Evolutionary conservation across 2,113 vertebrate genomes (phyloP).

Genomic region (Hystrix brachyura): DNA sequence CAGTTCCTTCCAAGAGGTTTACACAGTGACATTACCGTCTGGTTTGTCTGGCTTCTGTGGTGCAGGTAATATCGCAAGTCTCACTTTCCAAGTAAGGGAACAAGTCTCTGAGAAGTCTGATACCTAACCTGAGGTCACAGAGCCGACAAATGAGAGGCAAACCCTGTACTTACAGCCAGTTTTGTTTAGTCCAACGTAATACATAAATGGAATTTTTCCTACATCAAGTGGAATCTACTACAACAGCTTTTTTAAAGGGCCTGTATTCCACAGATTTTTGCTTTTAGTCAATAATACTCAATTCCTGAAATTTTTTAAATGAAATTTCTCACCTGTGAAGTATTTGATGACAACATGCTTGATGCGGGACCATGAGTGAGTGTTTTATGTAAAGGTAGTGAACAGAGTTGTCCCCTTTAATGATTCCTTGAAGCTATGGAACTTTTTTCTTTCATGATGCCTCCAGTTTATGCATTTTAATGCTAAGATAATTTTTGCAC

Average conservation of each 20-base stretch:
- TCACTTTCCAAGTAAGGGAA: not conserved
- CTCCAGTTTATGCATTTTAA: conserved; percentile 52
- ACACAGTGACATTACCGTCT: not conserved
- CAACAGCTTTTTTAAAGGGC: not conserved
- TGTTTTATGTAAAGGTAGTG: not conserved
- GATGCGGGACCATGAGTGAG: not conserved
- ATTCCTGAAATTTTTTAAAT: not conserved
- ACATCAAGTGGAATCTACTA: not conserved
- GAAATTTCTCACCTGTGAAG: not conserved
- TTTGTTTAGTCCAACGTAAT: not conserved
- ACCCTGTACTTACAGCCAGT: not conserved
- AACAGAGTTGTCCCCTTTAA: not conserved
- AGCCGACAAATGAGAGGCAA: not conserved
- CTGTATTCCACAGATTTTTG: not conserved
- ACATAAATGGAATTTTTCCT: not conserved
- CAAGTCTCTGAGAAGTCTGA: not conserved
- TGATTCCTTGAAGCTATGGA: conserved; percentile 24
- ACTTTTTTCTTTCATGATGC: conserved; percentile 11
- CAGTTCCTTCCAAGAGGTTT: not conserved
- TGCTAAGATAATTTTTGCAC: conserved; percentile 48
- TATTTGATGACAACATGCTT: not conserved
- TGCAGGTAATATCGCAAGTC: not conserved
- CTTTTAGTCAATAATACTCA: not conserved
- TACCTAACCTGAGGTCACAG: not conserved
- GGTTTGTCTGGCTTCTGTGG: not conserved